Conservation (phyloP, 1,140 invertebrate genomes). For the Drosophila pseudoobscura region DNA sequence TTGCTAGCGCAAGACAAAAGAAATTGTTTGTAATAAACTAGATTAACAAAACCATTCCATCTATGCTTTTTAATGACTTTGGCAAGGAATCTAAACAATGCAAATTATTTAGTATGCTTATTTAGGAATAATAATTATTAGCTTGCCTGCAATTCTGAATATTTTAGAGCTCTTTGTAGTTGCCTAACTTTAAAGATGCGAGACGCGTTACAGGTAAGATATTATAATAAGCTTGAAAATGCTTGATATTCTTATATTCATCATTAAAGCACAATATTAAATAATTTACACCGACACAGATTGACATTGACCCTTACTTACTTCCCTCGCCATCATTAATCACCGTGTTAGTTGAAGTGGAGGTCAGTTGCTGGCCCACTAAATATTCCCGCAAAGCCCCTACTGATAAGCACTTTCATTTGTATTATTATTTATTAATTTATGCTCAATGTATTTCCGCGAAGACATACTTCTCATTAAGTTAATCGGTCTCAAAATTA, state of each 20-base stretch:
- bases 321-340: not conserved
- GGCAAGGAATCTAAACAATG: conserved; percentile 28
- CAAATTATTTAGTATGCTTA: conserved; percentile 35
- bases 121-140: conserved; percentile 22
- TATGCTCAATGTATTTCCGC: not conserved
- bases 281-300: too few relatives aligned
- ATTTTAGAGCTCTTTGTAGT: conserved; percentile 53
- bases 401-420: conserved; percentile 51
- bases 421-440: not conserved
- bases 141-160: conserved; percentile 24
- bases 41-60: conserved; percentile 38
- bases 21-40: conserved; percentile 75
- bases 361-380: too few relatives aligned
- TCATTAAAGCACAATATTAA: too few relatives aligned
- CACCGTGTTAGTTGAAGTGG: not conserved
- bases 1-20: conserved; percentile 61
- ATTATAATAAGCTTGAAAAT: too few relatives aligned
- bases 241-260: too few relatives aligned
- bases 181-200: conserved; percentile 10
- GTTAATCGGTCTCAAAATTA: not conserved
- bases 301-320: not conserved
- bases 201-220: conserved; percentile 41
- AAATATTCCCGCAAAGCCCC: conserved; percentile 16
- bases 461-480: not conserved
- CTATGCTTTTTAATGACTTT: conserved; percentile 60